A percentile compares a stretch with the other conserved stretches of the same genome.
These are phyloP conservation scores for Sebastes hubbsi DNA, from an alignment of 2,797 vertebrate species.

Conservation along the genomic window DNA sequence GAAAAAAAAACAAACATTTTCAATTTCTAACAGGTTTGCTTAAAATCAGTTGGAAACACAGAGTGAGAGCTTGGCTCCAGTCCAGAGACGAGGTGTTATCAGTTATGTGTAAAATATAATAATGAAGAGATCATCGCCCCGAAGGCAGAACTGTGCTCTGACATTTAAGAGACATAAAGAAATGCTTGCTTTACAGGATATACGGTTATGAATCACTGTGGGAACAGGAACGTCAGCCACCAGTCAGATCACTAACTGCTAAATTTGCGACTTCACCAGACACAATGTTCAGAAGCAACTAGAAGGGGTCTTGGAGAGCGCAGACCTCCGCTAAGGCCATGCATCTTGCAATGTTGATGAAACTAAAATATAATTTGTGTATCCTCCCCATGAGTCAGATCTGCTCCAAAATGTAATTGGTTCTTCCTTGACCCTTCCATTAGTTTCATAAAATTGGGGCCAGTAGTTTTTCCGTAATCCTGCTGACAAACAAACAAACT, in stretches of 20 bases:
- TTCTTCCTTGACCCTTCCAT: background rate
- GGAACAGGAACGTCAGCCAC: background rate
- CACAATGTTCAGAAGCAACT: background rate
- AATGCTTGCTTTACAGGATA: background rate
- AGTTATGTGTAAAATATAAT: background rate
- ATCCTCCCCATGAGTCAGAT: background rate
- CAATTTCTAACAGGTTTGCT: background rate
- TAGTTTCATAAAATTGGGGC: background rate
- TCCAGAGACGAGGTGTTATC: background rate
- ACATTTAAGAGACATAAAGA: background rate
- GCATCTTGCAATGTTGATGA: background rate
- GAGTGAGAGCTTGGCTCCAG: background rate
- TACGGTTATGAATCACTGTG: background rate
- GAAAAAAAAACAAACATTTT: accelerated
- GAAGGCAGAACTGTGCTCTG: background rate
- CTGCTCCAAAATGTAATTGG: too few relatives aligned
- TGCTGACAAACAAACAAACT: background rate
- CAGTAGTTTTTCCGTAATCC: background rate
- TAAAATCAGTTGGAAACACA: background rate
- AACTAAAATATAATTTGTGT: accelerated
- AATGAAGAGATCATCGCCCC: background rate
- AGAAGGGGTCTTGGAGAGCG: background rate
- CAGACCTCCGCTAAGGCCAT: background rate
- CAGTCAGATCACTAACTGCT: background rate
- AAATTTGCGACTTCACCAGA: background rate